Evolutionary conservation across 2,113 vertebrate genomes (phyloP).

Genomic region (Anguilla rostrata): DNA sequence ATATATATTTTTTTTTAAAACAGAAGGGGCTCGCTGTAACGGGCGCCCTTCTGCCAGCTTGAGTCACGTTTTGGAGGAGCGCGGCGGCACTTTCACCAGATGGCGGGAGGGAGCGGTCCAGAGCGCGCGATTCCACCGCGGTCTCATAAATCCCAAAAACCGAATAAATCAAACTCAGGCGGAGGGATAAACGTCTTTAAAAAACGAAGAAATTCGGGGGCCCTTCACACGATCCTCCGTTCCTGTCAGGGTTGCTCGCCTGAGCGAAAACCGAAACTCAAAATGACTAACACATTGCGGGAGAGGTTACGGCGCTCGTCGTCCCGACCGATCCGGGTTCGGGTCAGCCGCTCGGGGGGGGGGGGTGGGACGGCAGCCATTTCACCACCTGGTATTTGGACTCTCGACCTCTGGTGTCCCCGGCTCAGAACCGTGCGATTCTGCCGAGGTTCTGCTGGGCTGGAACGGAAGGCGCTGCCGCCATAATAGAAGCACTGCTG

Average conservation of each 20-base stretch:
- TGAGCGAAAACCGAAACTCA: conserved; percentile 52
- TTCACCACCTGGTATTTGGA: conserved; percentile 14
- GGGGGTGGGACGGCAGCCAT: not conserved
- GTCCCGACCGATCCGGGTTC: conserved; percentile 36
- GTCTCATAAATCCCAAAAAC: not conserved
- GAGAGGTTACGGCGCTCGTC: conserved; percentile 54
- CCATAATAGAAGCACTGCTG: conserved; percentile 43
- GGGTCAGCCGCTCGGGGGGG: no score
- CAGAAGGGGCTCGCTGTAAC: not conserved
- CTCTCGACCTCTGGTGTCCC: not conserved
- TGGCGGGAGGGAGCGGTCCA: conserved; percentile 1
- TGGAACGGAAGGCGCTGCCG: conserved; percentile 15
- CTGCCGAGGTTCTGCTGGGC: not conserved
- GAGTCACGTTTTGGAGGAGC: conserved; percentile 9
- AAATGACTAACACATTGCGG: conserved; percentile 65
- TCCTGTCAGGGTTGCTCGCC: conserved; percentile 40
- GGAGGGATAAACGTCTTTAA: conserved; percentile 28
- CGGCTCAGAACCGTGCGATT: not conserved
- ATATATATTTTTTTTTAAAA: not conserved
- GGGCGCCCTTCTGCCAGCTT: conserved; percentile 30
- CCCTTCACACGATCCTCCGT: conserved; percentile 33
- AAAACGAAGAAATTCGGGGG: conserved; percentile 43
- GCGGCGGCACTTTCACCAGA: conserved; percentile 25
- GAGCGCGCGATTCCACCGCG: conserved; percentile 34
- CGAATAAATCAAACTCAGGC: conserved; percentile 25